These are phyloP conservation scores for Leptinotarsa lineolata DNA, from an alignment of 1,140 invertebrate genomes.

Conservation along the genomic window DNA sequence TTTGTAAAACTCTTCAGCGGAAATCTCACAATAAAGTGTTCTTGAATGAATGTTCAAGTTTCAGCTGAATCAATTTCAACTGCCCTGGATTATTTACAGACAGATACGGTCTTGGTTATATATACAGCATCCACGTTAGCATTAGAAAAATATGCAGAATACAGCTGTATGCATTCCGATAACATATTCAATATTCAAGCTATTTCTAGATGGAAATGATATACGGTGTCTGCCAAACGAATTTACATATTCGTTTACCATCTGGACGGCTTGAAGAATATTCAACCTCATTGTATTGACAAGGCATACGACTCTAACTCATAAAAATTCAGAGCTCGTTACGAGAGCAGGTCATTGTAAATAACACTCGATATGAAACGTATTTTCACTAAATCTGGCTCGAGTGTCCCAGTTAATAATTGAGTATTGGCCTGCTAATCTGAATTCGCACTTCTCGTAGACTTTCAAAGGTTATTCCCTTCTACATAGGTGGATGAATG, in stretches of 20 bases:
- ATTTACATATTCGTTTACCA: conserved; percentile 8
- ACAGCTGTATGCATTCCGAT: too few species aligned
- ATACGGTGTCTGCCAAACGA: background rate
- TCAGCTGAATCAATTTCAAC: too few species aligned
- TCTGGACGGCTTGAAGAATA: background rate
- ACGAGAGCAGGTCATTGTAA: background rate
- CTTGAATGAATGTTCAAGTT: too few species aligned
- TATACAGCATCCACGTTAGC: too few species aligned
- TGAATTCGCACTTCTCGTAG: background rate
- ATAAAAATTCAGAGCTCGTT: background rate
- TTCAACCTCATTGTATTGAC: background rate
- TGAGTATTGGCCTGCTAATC: background rate
- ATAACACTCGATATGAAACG: background rate
- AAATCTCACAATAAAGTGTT: too few species aligned
- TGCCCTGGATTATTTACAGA: too few species aligned
- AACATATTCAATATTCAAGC: background rate
- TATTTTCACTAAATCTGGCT: conserved; percentile 1
- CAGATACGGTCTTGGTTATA: too few species aligned
- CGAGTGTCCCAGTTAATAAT: background rate
- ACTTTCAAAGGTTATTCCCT: background rate
- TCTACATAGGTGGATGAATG: background rate
- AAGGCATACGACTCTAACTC: background rate
- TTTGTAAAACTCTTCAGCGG: too few species aligned
- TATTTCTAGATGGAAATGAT: background rate
- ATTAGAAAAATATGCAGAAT: too few species aligned